phyloP scores from a whole-genome alignment of 2,888 invertebrate species.

The Agelastica alni region DNA sequence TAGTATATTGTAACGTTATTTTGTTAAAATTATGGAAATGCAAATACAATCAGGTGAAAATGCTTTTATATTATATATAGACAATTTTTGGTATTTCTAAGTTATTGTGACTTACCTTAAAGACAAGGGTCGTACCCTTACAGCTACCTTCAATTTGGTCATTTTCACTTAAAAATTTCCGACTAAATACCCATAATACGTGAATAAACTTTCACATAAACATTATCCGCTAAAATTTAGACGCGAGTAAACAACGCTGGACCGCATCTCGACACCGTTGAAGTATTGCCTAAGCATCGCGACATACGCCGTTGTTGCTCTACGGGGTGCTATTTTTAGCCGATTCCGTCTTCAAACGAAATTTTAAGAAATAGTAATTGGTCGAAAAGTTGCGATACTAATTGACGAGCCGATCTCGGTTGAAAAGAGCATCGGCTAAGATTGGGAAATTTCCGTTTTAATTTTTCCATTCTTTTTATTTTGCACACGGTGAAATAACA shows the following conservation, averaged over 20 bases:
- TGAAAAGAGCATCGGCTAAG: not conserved
- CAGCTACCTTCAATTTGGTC: constrained; percentile 64
- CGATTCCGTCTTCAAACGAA: constrained; percentile 19
- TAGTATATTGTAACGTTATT: no score
- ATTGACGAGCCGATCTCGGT: constrained; percentile 10
- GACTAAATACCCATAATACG: not conserved
- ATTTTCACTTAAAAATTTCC: constrained; percentile 11
- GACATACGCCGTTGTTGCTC: constrained; percentile 22
- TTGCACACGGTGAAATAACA: no score
- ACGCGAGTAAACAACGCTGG: constrained; percentile 20
- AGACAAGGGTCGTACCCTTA: constrained; percentile 67
- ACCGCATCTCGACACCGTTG: constrained; percentile 10
- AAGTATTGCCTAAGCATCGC: constrained; percentile 20
- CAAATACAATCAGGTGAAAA: no score
- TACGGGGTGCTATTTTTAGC: constrained; percentile 19
- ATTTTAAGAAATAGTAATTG: constrained; percentile 20
- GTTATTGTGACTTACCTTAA: constrained; percentile 65
- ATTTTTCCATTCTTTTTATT: no score
- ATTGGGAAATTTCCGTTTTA: constrained; percentile 3
- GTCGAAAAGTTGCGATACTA: constrained; percentile 17
- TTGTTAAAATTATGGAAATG: no score
- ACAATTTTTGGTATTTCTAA: no score
- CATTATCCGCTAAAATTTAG: not conserved
- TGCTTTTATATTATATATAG: no score
- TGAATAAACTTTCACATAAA: not conserved